phyloP scores from a whole-genome alignment of 2,888 invertebrate species.

The Orthosia gracilis region DNA sequence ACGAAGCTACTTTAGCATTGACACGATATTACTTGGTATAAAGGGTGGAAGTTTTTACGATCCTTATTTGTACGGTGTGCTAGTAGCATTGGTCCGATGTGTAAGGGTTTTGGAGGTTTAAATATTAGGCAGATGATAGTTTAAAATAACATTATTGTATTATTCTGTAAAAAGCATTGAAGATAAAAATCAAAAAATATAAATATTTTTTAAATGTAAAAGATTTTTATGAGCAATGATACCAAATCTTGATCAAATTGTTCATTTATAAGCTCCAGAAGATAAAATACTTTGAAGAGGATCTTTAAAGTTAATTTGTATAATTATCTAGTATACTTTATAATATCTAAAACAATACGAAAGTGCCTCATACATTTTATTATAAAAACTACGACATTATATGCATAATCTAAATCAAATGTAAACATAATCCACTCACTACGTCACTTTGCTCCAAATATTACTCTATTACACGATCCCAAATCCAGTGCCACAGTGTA shows the following conservation, averaged over 20 bases:
- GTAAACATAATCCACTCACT: constrained; percentile 33
- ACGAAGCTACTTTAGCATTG: constrained; percentile 55
- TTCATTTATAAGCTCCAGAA: too few species aligned
- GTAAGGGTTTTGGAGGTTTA: constrained; percentile 19
- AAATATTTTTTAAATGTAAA: too few species aligned
- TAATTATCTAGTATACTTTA: too few species aligned
- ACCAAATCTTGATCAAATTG: background rate
- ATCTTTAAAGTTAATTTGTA: too few species aligned
- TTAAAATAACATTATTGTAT: background rate
- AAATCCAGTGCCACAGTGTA: constrained; percentile 52
- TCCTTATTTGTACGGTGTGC: constrained; percentile 54
- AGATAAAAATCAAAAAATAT: too few species aligned
- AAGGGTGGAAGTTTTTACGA: constrained; percentile 63
- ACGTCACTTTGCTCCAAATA: constrained; percentile 48
- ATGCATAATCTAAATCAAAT: constrained; percentile 5
- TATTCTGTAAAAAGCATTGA: background rate
- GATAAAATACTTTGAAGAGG: too few species aligned
- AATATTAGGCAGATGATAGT: too few species aligned
- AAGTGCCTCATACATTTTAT: background rate
- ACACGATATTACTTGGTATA: constrained; percentile 53
- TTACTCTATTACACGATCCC: constrained; percentile 56
- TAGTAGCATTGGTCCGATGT: constrained; percentile 40
- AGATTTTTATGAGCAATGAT: too few species aligned
- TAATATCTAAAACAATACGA: too few species aligned
- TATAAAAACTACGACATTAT: background rate